A percentile compares a stretch with the other conserved stretches of the same genome.
phyloP scores from a whole-genome alignment of 2,888 invertebrate species.

The Dione vanillae region DNA sequence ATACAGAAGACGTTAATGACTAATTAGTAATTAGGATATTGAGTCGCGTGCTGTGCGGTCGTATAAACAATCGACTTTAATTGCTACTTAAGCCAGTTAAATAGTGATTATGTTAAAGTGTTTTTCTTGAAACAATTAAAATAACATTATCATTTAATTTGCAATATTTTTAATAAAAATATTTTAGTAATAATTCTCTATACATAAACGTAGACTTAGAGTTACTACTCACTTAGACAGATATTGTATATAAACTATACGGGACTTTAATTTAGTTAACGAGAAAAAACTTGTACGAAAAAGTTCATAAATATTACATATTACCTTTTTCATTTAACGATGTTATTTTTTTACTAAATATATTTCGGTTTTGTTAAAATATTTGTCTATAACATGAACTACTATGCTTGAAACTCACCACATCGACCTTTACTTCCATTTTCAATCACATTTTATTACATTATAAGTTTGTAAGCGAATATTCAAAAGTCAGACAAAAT shows the following conservation, averaged over 20 bases:
- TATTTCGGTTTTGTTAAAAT: background rate
- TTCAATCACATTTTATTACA: slow-evolving; percentile 46
- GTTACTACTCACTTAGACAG: too few species aligned
- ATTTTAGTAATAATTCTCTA: too few species aligned
- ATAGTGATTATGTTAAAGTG: slow-evolving; percentile 19
- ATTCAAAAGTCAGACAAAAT: slow-evolving; percentile 5
- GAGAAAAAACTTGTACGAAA: too few species aligned
- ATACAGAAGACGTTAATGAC: slow-evolving; percentile 18
- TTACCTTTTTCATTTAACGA: too few species aligned
- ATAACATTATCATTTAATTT: background rate
- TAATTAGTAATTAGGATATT: slow-evolving; percentile 26
- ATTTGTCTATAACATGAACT: background rate
- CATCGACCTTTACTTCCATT: slow-evolving; percentile 77
- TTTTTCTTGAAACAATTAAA: background rate
- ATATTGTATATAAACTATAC: too few species aligned
- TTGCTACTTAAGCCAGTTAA: slow-evolving; percentile 25
- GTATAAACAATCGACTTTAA: slow-evolving; percentile 29
- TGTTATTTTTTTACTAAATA: background rate
- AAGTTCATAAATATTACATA: too few species aligned
- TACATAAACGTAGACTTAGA: too few species aligned
- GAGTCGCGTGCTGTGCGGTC: slow-evolving; percentile 41
- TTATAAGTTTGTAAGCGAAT: slow-evolving; percentile 10
- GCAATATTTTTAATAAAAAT: too few species aligned
- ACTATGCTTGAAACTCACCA: slow-evolving; percentile 62
- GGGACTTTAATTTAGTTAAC: too few species aligned